Conservation (phyloP, 2,797 vertebrate species). For the Mallotus villosus region DNA sequence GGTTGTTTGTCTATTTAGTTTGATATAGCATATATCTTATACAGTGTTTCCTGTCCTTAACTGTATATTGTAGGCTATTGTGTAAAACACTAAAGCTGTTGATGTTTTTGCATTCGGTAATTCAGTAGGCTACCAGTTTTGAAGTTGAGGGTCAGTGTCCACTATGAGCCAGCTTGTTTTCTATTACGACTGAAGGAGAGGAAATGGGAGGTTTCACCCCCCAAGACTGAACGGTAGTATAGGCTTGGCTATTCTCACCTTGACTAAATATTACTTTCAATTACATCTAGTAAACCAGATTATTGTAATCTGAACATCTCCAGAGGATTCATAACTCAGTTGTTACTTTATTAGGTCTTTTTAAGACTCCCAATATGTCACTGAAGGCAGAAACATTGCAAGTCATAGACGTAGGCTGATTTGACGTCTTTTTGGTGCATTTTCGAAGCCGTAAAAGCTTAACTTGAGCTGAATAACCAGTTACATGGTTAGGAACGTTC, state of each 20-base stretch:
- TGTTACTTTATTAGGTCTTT: slow-evolving; percentile 47
- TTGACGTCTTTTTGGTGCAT: slow-evolving; percentile 50
- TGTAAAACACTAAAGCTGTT: slow-evolving; percentile 78
- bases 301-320: slow-evolving; percentile 34
- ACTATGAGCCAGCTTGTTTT: slow-evolving; percentile 31
- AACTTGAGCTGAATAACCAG: slow-evolving; percentile 26
- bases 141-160: slow-evolving; percentile 40
- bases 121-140: slow-evolving; percentile 32
- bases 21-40: slow-evolving; percentile 60
- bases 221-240: slow-evolving; percentile 57
- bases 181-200: slow-evolving; percentile 53
- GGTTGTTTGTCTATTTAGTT: slow-evolving; percentile 39
- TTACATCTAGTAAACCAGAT: slow-evolving; percentile 24
- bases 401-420: slow-evolving; percentile 49
- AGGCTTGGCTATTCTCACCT: slow-evolving; percentile 22
- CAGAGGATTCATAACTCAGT: slow-evolving; percentile 49
- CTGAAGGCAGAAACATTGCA: slow-evolving; percentile 57
- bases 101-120: slow-evolving; percentile 70
- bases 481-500: slow-evolving; percentile 62
- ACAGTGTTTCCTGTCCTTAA: slow-evolving; percentile 63
- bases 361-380: slow-evolving; percentile 64
- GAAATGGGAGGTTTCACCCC: slow-evolving; percentile 41
- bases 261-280: background rate
- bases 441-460: slow-evolving; percentile 60
- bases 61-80: slow-evolving; percentile 72